Conservation (phyloP, 2,113 vertebrate genomes). For the Mesitornis unicolor region DNA sequence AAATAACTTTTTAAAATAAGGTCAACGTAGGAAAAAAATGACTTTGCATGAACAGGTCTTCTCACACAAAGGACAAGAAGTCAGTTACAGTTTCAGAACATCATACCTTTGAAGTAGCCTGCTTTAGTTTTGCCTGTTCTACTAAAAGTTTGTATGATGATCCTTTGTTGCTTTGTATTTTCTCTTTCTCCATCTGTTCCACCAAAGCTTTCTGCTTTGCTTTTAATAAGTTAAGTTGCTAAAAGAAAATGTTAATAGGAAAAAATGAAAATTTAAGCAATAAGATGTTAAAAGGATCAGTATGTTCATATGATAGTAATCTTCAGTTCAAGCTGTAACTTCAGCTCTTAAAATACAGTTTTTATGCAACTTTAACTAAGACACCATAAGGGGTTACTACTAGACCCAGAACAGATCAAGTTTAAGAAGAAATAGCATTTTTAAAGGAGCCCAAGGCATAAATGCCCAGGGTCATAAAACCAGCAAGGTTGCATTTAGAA, state of each 20-base stretch:
- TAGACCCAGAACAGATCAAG: not conserved
- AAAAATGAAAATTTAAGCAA: slow-evolving; percentile 68
- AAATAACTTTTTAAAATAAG: not conserved
- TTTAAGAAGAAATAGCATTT: not conserved
- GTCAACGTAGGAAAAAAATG: slow-evolving; percentile 28
- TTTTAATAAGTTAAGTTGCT: slow-evolving; percentile 99
- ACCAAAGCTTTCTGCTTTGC: slow-evolving; percentile 99
- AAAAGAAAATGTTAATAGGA: slow-evolving; percentile 83
- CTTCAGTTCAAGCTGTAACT: slow-evolving; percentile 10
- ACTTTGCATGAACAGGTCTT: slow-evolving; percentile 57
- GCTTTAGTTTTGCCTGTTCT: slow-evolving; percentile 98
- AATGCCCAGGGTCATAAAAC: not conserved
- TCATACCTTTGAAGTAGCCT: slow-evolving; percentile 97
- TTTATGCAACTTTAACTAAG: not conserved
- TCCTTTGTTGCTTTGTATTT: slow-evolving; percentile 99
- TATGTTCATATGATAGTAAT: slow-evolving; percentile 42
- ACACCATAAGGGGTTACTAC: not conserved
- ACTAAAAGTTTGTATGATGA: slow-evolving; percentile 98
- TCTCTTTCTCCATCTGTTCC: slow-evolving; percentile 99
- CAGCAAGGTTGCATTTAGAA: not conserved
- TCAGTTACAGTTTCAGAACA: slow-evolving; percentile 58
- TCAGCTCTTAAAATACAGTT: not conserved
- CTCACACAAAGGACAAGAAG: slow-evolving; percentile 43
- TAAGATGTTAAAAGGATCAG: slow-evolving; percentile 69
- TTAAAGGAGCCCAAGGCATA: not conserved